phyloP scores from a whole-genome alignment of 2,113 vertebrate genomes.

The Takifugu flavidus region DNA sequence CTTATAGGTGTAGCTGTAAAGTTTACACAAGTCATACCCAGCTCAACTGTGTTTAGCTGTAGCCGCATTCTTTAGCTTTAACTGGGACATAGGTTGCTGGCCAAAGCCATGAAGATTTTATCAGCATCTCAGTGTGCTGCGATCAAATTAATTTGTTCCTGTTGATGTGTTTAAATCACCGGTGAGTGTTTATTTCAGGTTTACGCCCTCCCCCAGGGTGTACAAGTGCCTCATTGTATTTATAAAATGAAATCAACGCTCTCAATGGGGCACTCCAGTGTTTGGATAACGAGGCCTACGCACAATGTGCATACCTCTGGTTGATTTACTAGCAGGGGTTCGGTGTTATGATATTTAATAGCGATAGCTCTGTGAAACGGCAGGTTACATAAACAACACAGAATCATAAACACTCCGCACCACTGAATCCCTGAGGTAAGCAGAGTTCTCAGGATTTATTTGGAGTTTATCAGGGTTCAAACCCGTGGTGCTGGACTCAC shows the following conservation, averaged over 20 bases:
- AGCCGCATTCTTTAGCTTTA: constrained; percentile 34
- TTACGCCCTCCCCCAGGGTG: constrained; percentile 16
- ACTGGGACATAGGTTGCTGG: constrained; percentile 18
- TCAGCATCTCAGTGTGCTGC: constrained; percentile 21
- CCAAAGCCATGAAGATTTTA: constrained; percentile 31
- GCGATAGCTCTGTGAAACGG: constrained; percentile 62
- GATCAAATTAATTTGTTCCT: constrained; percentile 48
- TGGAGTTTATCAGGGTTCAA: constrained; percentile 55
- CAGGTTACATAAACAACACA: constrained; percentile 57
- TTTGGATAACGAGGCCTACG: constrained; percentile 38
- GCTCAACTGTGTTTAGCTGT: constrained; percentile 6
- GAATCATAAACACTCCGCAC: constrained; percentile 57
- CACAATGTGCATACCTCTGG: constrained; percentile 44
- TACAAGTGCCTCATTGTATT: constrained; percentile 40
- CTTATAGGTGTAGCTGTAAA: constrained; percentile 20
- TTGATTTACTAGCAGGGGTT: constrained; percentile 62
- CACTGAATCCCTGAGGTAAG: constrained; percentile 64
- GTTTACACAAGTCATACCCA: constrained; percentile 31
- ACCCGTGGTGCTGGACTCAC: constrained; percentile 36
- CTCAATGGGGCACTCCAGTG: constrained; percentile 32
- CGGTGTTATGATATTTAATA: constrained; percentile 68
- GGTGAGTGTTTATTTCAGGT: constrained; percentile 38
- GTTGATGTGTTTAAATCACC: constrained; percentile 31
- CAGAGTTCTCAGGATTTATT: constrained; percentile 58
- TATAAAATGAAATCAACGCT: constrained; percentile 34